Base-by-base conservation (phyloP, 2,888 invertebrate genomes). In the Helleia helle region DNA sequence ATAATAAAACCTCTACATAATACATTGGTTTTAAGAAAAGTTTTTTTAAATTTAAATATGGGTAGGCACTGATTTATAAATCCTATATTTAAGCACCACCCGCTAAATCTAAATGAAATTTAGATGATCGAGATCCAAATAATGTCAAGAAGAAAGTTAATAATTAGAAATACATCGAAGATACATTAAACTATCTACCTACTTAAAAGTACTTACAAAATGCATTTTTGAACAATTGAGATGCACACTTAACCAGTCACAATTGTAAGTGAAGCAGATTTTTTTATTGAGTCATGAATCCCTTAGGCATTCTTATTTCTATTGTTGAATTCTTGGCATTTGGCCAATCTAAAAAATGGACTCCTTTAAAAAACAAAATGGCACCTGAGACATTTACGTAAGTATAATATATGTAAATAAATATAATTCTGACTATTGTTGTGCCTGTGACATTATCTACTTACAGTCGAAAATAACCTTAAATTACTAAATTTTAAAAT, bases 41-140 rank as follows among this genome's bases (percentile, higher is more conserved):
- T n/a, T n/a, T n/a, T n/a, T n/a, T n/a, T n/a, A n/a, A n/a, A n/a
- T n/a, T n/a, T 56, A 49, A 54, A 4, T 12, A 40, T 51, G 71
- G 75, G 73, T 70, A 69, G 75, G 71, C 59, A 68, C 66, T 52
- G 62, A 48, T 54, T 57, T 58, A 55, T 58, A 60, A 57, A 53
- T 56, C 59, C 53, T 58, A 62, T 47, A 46, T 60, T 53, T 80
- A 80, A 81, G 83, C 83, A 80, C 79, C 73, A 70, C 73, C 81
- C 75, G 76, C 80, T 66, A 68, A 15, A 29, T 31, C 15, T 30
- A 25, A n/a, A 17, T 9, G 15, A 24, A 39, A 22, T 30, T 25
- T 31, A 24, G 73, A 72, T 68, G 71, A 68, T 60, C 70, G 75
- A 76, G 73, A 74, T 76, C 73, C 68, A 62, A 71, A 70, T 62